A percentile compares a stretch with the other conserved stretches of the same genome.
phyloP scores from a whole-genome alignment of 2,797 vertebrate species.

The Gobionotothen gibberifrons region DNA sequence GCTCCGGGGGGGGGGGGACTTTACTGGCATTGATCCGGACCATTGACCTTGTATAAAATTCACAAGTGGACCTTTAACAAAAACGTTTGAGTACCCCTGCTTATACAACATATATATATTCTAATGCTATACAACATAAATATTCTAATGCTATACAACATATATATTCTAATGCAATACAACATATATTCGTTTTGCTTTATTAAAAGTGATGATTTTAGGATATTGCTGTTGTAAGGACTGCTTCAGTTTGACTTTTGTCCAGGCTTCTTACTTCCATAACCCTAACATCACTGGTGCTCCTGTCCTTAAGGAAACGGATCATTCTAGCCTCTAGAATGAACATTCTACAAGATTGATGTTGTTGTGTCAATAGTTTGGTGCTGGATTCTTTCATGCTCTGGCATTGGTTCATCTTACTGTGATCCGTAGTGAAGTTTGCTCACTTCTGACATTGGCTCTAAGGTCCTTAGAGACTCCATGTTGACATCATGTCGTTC shows the following conservation, averaged over 20 bases:
- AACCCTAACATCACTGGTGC: not conserved
- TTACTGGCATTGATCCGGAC: too few species aligned
- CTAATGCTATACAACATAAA: too few species aligned
- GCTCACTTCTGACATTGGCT: not conserved
- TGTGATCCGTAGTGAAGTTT: not conserved
- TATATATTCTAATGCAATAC: too few species aligned
- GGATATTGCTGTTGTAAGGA: not conserved
- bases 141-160: too few species aligned
- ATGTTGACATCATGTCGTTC: not conserved
- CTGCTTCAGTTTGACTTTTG: not conserved
- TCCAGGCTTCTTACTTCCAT: not conserved
- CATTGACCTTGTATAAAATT: too few species aligned
- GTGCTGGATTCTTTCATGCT: not conserved
- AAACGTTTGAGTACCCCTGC: too few species aligned
- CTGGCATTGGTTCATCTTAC: not conserved
- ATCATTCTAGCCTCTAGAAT: constrained; percentile 28
- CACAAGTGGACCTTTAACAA: too few species aligned
- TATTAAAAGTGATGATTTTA: not conserved
- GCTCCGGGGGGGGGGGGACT: too few species aligned
- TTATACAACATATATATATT: too few species aligned
- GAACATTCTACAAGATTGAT: not conserved
- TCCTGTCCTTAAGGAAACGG: constrained; percentile 6
- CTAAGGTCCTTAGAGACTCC: not conserved
- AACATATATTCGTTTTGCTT: too few species aligned
- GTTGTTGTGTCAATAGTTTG: not conserved